A percentile compares a stretch with the other conserved stretches of the same genome.
phyloP scores from a whole-genome alignment of 2,797 vertebrate genomes.

The Tarsius wallacei region DNA sequence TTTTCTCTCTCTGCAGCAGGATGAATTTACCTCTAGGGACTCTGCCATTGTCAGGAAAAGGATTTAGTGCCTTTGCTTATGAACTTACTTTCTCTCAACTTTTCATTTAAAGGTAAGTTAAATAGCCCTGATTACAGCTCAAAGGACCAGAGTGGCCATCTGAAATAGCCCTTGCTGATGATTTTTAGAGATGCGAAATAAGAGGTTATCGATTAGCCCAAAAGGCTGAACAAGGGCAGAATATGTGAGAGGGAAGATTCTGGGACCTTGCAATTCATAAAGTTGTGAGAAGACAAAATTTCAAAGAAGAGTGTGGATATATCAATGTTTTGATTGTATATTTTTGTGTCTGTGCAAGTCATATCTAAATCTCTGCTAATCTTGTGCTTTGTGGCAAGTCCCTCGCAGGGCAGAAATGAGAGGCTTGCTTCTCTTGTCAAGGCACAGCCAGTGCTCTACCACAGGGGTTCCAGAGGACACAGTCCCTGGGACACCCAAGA shows the following conservation, averaged over 20 bases:
- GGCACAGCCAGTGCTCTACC: conserved; percentile 61
- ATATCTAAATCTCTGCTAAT: conserved; percentile 9
- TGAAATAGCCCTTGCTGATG: conserved; percentile 22
- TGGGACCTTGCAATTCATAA: conserved; percentile 39
- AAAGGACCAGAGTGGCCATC: not conserved
- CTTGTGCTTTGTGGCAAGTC: not conserved
- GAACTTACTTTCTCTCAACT: conserved; percentile 44
- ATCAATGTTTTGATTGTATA: not conserved
- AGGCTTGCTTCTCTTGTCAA: conserved; percentile 33
- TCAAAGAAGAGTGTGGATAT: conserved; percentile 32
- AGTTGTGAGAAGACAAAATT: conserved; percentile 54
- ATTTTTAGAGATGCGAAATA: conserved; percentile 63
- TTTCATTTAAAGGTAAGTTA: conserved; percentile 31
- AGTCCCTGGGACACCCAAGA: not conserved
- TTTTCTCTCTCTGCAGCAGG: not conserved
- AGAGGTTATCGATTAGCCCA: not conserved
- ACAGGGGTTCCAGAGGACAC: not conserved
- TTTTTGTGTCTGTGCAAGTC: conserved; percentile 19
- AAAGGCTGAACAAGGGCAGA: conserved; percentile 40
- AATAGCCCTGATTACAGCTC: conserved; percentile 16
- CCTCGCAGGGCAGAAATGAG: not conserved
- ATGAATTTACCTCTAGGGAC: conserved; percentile 20
- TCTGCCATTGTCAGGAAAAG: conserved; percentile 3
- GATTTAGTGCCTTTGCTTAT: conserved; percentile 9
- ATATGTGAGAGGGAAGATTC: conserved; percentile 38